These are phyloP conservation scores for Copidosoma floridanum DNA, from an alignment of 1,140 invertebrate species.

Conservation along the genomic window DNA sequence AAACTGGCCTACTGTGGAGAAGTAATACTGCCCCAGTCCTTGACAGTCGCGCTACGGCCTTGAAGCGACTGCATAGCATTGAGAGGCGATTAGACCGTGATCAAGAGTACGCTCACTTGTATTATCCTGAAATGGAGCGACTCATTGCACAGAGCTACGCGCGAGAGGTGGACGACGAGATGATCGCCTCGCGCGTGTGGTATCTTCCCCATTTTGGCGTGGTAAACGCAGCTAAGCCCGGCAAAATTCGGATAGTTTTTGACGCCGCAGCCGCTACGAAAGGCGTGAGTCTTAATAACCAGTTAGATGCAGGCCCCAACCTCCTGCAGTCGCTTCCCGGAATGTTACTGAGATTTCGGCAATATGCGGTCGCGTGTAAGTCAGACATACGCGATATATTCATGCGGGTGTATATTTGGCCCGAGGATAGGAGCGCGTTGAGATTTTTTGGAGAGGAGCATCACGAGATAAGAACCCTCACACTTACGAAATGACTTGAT, in stretches of 20 bases:
- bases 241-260: not conserved
- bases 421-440: constrained; percentile 29
- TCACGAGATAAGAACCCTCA: constrained; percentile 6
- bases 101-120: too few relatives aligned
- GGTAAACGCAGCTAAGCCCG: not conserved
- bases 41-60: too few relatives aligned
- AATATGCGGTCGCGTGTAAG: constrained; percentile 28
- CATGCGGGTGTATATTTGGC: constrained; percentile 32
- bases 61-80: too few relatives aligned
- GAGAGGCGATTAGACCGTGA: too few relatives aligned
- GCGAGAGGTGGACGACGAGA: too few relatives aligned
- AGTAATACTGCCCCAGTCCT: too few relatives aligned
- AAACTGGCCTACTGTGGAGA: too few relatives aligned
- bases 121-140: too few relatives aligned
- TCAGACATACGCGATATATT: constrained; percentile 47
- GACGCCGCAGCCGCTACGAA: not conserved
- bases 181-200: too few relatives aligned
- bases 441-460: constrained; percentile 35
- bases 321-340: constrained; percentile 25
- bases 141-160: too few relatives aligned
- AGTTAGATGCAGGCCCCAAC: not conserved
- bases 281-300: not conserved
- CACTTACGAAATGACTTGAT: constrained; percentile 34
- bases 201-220: too few relatives aligned
- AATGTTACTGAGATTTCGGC: constrained; percentile 36